Evolutionary conservation across 2,113 vertebrate species (phyloP).

Genomic region (Trematocara marginatum): DNA sequence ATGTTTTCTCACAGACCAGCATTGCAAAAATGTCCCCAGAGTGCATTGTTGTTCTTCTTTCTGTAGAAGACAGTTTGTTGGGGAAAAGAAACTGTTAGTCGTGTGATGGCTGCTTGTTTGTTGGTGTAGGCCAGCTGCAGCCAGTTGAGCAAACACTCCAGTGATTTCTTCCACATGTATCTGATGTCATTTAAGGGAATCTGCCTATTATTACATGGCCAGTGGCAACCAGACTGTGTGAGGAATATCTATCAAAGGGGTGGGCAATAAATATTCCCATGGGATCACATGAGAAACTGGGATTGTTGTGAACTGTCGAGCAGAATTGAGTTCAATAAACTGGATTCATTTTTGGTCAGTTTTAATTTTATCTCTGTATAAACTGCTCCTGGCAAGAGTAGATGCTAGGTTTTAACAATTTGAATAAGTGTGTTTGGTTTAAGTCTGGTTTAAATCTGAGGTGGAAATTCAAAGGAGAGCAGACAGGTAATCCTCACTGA

Average conservation of each 20-base stretch:
- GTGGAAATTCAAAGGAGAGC: not conserved
- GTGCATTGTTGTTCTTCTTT: not conserved
- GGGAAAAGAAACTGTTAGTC: not conserved
- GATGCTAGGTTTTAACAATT: not conserved
- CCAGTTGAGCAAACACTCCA: not conserved
- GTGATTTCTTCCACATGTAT: constrained; percentile 4
- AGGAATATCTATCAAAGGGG: not conserved
- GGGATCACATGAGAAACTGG: not conserved
- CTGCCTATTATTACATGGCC: not conserved
- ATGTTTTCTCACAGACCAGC: not conserved
- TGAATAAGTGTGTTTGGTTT: accelerated
- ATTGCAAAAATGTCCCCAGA: not conserved
- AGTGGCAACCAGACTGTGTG: not conserved
- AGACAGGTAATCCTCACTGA: not conserved
- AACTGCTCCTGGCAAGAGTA: not conserved
- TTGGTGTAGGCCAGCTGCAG: constrained; percentile 4
- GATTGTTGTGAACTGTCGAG: not conserved
- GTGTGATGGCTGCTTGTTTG: constrained; percentile 22
- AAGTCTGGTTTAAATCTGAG: not conserved
- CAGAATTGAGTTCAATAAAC: not conserved
- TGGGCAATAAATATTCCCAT: not conserved
- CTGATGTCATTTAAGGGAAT: constrained; percentile 10
- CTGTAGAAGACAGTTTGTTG: not conserved
- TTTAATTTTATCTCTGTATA: not conserved
- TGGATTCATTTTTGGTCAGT: not conserved